These are phyloP conservation scores for Artemia sinica DNA, from an alignment of 2,888 invertebrate species.

Conservation along the genomic window DNA sequence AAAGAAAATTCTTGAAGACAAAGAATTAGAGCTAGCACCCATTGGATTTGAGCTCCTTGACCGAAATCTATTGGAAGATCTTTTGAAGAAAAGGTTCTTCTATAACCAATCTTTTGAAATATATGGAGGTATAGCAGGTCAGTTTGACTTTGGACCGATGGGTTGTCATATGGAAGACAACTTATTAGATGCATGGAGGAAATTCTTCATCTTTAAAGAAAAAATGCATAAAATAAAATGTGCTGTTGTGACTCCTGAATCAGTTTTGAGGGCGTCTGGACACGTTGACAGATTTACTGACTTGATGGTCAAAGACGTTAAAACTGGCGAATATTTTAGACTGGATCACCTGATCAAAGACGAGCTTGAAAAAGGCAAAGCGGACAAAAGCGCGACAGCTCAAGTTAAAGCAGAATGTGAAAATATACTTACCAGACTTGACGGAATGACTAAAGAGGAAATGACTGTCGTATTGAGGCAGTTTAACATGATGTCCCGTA, in stretches of 20 bases:
- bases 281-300: constrained; percentile 98
- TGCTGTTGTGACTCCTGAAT: constrained; percentile 89
- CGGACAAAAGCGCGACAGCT: constrained; percentile 63
- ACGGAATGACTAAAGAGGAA: constrained; percentile 77
- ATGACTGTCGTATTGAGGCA: constrained; percentile 67
- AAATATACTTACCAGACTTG: constrained; percentile 61
- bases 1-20: constrained; percentile 81
- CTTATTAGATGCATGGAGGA: constrained; percentile 78
- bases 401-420: constrained; percentile 54
- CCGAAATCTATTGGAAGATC: constrained; percentile 83
- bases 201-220: constrained; percentile 88
- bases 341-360: constrained; percentile 94
- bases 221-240: constrained; percentile 98
- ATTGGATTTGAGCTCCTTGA: constrained; percentile 48
- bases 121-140: constrained; percentile 77
- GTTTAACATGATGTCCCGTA: constrained; percentile 87
- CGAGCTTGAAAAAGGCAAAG: constrained; percentile 63
- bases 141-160: constrained; percentile 98
- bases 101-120: constrained; percentile 98
- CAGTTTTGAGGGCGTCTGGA: constrained; percentile 89
- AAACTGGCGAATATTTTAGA: constrained; percentile 91
- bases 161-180: constrained; percentile 95
- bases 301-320: constrained; percentile 92
- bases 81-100: constrained; percentile 89
- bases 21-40: constrained; percentile 65